Conservation (phyloP, 2,113 vertebrate species). For the Sus scrofa region T2T-Sscrofa CM000821.6:50308501-50309000, state of each 20-base stretch:
- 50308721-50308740: background rate
- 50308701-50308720: background rate
- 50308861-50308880: background rate
- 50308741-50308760: background rate
- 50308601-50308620: background rate
- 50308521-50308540: too few relatives aligned
- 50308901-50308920: background rate
- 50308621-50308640: background rate
- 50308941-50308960: background rate
- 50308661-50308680: background rate
- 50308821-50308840: background rate
- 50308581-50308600: background rate
- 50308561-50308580: background rate
- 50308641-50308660: background rate
- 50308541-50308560: too few relatives aligned
- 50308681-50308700: background rate
- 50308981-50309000: background rate
- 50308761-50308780: background rate
- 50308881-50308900: background rate
- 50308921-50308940: fast-evolving
- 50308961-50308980: background rate
- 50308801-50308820: background rate
- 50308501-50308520: too few relatives aligned
- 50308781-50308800: background rate
- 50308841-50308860: background rate